A percentile compares a stretch with the other conserved stretches of the same genome.
These are phyloP conservation scores for Parasteatoda tepidariorum DNA, from an alignment of 1,140 invertebrate species.

Conservation along the genomic window DNA sequence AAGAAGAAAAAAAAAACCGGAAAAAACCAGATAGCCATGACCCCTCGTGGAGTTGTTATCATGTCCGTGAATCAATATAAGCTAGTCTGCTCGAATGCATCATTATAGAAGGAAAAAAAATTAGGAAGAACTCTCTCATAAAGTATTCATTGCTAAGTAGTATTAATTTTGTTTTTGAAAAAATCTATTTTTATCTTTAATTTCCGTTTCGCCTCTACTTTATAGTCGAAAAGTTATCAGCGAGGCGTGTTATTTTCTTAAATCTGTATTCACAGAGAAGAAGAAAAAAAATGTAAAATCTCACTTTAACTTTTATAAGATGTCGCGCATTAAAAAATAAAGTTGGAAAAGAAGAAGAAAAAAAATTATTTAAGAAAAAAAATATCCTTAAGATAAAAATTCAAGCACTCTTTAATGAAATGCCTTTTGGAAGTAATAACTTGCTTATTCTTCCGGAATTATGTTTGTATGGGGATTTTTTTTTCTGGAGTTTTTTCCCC, in stretches of 20 bases:
- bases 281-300: slow-evolving; percentile 27
- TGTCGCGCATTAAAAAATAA: slow-evolving; percentile 17
- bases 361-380: background rate
- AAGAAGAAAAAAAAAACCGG: slow-evolving; percentile 27
- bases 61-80: slow-evolving; percentile 43
- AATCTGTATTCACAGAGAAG: background rate
- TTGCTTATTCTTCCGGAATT: slow-evolving; percentile 59
- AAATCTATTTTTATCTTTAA: slow-evolving; percentile 29
- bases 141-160: slow-evolving; percentile 57
- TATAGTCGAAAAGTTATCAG: slow-evolving; percentile 10
- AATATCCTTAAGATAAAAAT: background rate
- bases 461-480: slow-evolving; percentile 44
- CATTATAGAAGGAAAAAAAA: too few relatives aligned
- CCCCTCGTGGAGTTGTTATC: slow-evolving; percentile 44
- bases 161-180: slow-evolving; percentile 47
- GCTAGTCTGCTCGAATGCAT: slow-evolving; percentile 46
- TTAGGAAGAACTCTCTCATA: slow-evolving; percentile 51
- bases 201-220: slow-evolving; percentile 3
- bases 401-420: slow-evolving; percentile 34
- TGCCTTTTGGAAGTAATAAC: slow-evolving; percentile 56
- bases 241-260: slow-evolving; percentile 43
- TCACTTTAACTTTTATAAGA: slow-evolving; percentile 20
- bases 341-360: background rate
- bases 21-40: slow-evolving; percentile 55
- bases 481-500: background rate